Base-by-base conservation (phyloP, 2,888 invertebrate species). In the Aquatica leii region DNA sequence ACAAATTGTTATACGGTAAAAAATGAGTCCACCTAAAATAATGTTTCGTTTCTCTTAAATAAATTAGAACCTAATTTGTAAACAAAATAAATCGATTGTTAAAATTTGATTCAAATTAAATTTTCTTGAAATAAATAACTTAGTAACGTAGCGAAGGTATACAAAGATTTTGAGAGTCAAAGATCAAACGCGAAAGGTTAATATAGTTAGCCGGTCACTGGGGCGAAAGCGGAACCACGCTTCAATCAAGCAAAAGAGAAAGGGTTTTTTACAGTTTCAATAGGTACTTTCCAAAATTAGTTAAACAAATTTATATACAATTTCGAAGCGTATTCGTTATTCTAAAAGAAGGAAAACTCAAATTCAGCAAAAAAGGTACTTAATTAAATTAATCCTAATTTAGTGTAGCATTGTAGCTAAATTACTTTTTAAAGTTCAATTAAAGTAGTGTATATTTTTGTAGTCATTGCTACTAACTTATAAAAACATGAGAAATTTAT, bases 211-310 rank as follows among this genome's bases (percentile, higher is more conserved):
- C 24, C 46, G 65, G 60, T 60, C 60, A 57, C 53, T 49, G 14
- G 52, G 34, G 48, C 52, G 52, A 21, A 60, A 14, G 57, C 56
- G 60, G 60, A 65, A 65, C 60, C 60, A 1, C 43, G 59, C 65
- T 65, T 60, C 65, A 65, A 67, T 68, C 66, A 67, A 67, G 68
- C 65, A 65, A 59, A 35, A 48, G 41, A 34, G 41, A 11, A 31
- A 59, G 55, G 49, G 53, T 58, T 55, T 58, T 50, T 41, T 46
- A n/a, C 17, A 46, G 18, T 46, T 46, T 4, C 20, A 6, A 11
- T 46, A 46, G 46, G 4, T 18, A 46, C 46, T 12, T 5, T 17
- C 17, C 9, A 18, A 46, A 46, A 9, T 46, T 46, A 11, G 20
- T 46, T 46, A 46, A 46, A 46, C 18, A 46, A 46, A 46, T 46